These are phyloP conservation scores for Antitype chi DNA, from an alignment of 2,888 invertebrate species.

Conservation along the genomic window DNA sequence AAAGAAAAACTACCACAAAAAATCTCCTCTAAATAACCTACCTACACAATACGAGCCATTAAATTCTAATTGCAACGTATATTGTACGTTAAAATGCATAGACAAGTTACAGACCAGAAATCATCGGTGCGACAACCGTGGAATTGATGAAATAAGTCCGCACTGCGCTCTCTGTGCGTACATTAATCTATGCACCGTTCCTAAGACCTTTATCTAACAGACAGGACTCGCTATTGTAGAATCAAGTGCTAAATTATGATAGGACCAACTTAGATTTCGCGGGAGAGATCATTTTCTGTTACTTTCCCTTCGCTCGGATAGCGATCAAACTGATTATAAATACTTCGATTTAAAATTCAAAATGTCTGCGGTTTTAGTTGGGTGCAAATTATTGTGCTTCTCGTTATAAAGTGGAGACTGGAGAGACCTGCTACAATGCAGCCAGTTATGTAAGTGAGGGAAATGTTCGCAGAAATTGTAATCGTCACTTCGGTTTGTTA, in stretches of 20 bases:
- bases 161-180: conserved; percentile 64
- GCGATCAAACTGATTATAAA: conserved; percentile 79
- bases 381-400: conserved; percentile 72
- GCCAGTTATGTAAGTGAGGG: conserved; percentile 54
- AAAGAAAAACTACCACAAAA: conserved; percentile 47
- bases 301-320: conserved; percentile 76
- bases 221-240: conserved; percentile 81
- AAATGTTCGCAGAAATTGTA: conserved; percentile 51
- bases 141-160: conserved; percentile 75
- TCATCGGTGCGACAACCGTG: conserved; percentile 70
- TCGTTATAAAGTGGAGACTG: conserved; percentile 59
- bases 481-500: conserved; percentile 44
- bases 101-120: conserved; percentile 73
- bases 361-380: conserved; percentile 74
- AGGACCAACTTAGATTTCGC: conserved; percentile 82
- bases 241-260: conserved; percentile 86
- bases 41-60: conserved; percentile 54
- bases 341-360: conserved; percentile 83
- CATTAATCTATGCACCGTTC: conserved; percentile 71
- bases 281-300: conserved; percentile 76
- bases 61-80: conserved; percentile 62
- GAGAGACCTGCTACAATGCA: conserved; percentile 61
- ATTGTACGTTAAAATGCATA: conserved; percentile 74
- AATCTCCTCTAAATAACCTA: conserved; percentile 53
- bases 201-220: conserved; percentile 80